These are phyloP conservation scores for Buceros bicornis DNA, from an alignment of 2,797 vertebrate species.

Conservation along the genomic window DNA sequence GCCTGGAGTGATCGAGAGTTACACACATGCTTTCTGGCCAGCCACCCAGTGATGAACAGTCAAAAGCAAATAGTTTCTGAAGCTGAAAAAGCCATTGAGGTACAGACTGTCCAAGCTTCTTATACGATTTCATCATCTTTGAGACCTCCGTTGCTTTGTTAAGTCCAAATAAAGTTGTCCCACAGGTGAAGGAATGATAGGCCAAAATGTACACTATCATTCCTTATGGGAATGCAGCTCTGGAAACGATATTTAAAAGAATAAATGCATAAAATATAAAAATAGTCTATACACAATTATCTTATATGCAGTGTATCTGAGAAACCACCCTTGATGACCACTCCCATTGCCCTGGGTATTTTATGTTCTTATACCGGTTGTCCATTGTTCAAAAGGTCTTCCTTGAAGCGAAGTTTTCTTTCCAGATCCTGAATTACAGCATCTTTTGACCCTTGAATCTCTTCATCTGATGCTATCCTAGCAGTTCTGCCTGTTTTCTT, in stretches of 20 bases:
- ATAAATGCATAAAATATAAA: neutral
- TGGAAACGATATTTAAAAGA: neutral
- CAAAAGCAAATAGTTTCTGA: neutral
- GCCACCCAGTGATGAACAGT: neutral
- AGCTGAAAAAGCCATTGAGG: neutral
- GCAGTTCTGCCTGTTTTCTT: slow-evolving; percentile 86
- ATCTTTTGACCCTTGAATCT: slow-evolving; percentile 98
- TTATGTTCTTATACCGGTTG: slow-evolving; percentile 79
- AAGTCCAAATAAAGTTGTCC: neutral
- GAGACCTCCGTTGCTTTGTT: neutral
- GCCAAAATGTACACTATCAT: neutral
- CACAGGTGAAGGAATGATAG: neutral
- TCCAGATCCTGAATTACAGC: slow-evolving; percentile 98
- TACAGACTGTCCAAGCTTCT: neutral
- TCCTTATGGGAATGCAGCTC: neutral
- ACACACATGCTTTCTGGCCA: neutral
- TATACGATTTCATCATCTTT: neutral
- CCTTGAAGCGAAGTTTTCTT: slow-evolving; percentile 97
- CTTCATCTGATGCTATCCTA: slow-evolving; percentile 91
- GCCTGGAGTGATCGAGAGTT: neutral
- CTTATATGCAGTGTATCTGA: neutral
- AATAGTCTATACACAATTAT: neutral
- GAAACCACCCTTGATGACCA: neutral
- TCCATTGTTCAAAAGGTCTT: slow-evolving; percentile 95
- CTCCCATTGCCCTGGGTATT: neutral